These are phyloP conservation scores for Pollicipes pollicipes DNA, from an alignment of 1,140 invertebrate genomes.

Conservation along the genomic window DNA sequence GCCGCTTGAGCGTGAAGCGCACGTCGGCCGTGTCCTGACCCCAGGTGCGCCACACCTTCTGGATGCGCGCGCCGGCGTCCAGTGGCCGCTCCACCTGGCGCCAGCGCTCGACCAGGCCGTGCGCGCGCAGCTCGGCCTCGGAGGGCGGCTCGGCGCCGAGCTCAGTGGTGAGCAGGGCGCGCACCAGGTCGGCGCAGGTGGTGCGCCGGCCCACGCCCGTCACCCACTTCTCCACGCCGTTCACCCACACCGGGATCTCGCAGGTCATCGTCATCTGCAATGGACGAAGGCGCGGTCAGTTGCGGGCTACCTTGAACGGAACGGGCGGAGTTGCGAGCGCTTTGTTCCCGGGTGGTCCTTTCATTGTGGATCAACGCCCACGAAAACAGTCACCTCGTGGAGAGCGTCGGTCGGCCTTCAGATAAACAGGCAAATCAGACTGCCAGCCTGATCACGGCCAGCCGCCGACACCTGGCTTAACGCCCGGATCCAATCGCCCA, in stretches of 20 bases:
- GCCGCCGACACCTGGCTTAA: too few species aligned
- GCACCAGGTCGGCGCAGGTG: conserved; percentile 55
- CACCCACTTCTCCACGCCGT: conserved; percentile 56
- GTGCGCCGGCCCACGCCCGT: conserved; percentile 51
- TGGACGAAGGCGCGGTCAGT: neutral
- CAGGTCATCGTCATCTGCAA: neutral
- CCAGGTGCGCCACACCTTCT: conserved; percentile 50
- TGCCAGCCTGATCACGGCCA: too few species aligned
- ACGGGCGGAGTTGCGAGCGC: too few species aligned
- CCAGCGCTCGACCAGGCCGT: conserved; percentile 29
- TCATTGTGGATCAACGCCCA: too few species aligned
- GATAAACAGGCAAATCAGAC: too few species aligned
- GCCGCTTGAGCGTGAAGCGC: conserved; percentile 28
- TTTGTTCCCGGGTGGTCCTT: too few species aligned
- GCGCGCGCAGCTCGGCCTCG: conserved; percentile 21
- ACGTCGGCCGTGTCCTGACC: conserved; percentile 46
- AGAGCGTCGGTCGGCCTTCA: too few species aligned
- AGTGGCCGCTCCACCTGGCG: conserved; percentile 45
- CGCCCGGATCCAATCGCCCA: too few species aligned
- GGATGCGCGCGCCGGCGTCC: conserved; percentile 43
- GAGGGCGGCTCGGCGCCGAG: conserved; percentile 22
- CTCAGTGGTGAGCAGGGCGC: conserved; percentile 37
- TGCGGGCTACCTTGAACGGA: too few species aligned
- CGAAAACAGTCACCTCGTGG: too few species aligned
- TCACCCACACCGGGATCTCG: conserved; percentile 57